Evolutionary conservation across 2,888 invertebrate genomes (phyloP).

Genomic region (Phengaris alcon): DNA sequence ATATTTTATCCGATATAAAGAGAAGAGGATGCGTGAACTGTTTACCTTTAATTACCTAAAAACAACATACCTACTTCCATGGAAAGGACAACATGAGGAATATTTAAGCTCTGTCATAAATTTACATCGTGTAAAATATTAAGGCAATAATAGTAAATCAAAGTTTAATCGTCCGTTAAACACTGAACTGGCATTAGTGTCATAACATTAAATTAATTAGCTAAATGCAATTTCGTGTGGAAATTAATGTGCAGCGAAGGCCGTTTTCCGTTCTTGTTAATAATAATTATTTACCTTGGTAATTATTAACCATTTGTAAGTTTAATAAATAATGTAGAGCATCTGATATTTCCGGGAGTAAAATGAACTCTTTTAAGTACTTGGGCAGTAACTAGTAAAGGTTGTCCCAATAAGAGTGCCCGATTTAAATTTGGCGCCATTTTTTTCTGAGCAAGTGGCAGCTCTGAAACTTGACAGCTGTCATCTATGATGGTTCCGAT

Average conservation of each 20-base stretch:
- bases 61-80: not conserved
- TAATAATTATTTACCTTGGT: slow-evolving; percentile 20
- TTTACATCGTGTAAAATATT: not conserved
- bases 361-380: not conserved
- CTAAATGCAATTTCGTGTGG: slow-evolving; percentile 15
- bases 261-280: not conserved
- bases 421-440: too few relatives aligned
- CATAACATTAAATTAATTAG: slow-evolving; percentile 18
- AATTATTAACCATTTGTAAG: not conserved
- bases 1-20: too few relatives aligned
- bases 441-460: too few relatives aligned
- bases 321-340: slow-evolving; percentile 34
- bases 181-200: slow-evolving; percentile 13
- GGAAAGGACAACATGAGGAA: not conserved
- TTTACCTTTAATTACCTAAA: not conserved
- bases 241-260: slow-evolving; percentile 5
- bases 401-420: too few relatives aligned
- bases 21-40: not conserved
- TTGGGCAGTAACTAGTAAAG: too few relatives aligned
- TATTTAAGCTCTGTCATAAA: slow-evolving; percentile 2
- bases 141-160: slow-evolving; percentile 6
- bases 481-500: too few relatives aligned
- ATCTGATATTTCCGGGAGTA: slow-evolving; percentile 4
- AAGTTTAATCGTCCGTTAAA: slow-evolving; percentile 6
- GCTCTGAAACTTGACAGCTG: too few relatives aligned